These are phyloP conservation scores for Neodiprion lecontei DNA, from an alignment of 1,140 invertebrate genomes.

Conservation along the genomic window DNA sequence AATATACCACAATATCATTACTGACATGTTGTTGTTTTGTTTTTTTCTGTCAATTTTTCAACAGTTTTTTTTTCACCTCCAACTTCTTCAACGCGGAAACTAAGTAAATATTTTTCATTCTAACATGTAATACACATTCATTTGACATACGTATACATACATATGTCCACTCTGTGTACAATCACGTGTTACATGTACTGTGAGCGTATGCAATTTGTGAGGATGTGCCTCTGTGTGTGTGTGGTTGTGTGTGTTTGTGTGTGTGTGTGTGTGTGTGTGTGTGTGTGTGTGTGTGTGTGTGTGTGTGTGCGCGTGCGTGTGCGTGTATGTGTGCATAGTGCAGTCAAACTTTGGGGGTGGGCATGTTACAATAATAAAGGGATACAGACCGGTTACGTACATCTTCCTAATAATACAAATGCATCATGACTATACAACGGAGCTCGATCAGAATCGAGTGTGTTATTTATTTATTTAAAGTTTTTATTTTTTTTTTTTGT, in stretches of 20 bases:
- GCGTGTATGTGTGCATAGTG: not conserved
- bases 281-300: too few relatives aligned
- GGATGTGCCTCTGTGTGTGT: too few relatives aligned
- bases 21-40: not conserved
- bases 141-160: too few relatives aligned
- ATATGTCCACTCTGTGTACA: too few relatives aligned
- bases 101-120: slow-evolving; percentile 6
- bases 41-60: not conserved
- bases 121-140: too few relatives aligned
- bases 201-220: too few relatives aligned
- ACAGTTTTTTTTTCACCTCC: not conserved
- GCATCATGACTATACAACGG: slow-evolving; percentile 35
- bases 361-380: too few relatives aligned
- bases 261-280: not conserved
- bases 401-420: slow-evolving; percentile 34
- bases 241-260: too few relatives aligned
- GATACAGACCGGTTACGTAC: not conserved
- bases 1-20: too few relatives aligned
- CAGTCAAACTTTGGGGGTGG: too few relatives aligned
- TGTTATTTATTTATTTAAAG: slow-evolving; percentile 19
- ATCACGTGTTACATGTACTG: too few relatives aligned
- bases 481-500: slow-evolving; percentile 16
- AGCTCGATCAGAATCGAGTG: slow-evolving; percentile 22
- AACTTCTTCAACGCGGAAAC: slow-evolving; percentile 1
- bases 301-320: not conserved